These are phyloP conservation scores for Cydia strobilella DNA, from an alignment of 1,140 invertebrate genomes.

Conservation along the genomic window DNA sequence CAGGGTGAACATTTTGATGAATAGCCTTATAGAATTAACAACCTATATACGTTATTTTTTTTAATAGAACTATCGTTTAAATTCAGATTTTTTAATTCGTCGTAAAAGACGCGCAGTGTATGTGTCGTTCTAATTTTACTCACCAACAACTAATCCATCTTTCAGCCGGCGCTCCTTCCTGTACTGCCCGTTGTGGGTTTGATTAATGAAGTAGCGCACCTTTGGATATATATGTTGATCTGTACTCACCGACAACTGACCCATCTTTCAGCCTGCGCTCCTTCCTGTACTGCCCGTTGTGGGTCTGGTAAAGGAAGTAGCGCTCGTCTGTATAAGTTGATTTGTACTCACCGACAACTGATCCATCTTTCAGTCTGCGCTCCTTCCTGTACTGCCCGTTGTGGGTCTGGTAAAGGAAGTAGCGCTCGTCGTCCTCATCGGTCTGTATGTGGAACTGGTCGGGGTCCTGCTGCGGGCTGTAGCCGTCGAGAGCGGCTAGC, in stretches of 20 bases:
- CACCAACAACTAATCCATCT: slow-evolving; percentile 1
- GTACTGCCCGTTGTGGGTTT: slow-evolving; percentile 93
- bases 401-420: slow-evolving; percentile 92
- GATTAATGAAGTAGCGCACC: slow-evolving; percentile 56
- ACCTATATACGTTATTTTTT: too few species aligned
- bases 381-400: slow-evolving; percentile 94
- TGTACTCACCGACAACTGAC: slow-evolving; percentile 86
- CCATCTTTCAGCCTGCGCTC: slow-evolving; percentile 91
- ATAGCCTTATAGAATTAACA: too few species aligned
- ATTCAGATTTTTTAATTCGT: too few species aligned
- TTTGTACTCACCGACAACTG: slow-evolving; percentile 84
- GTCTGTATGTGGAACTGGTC: slow-evolving; percentile 94
- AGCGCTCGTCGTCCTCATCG: slow-evolving; percentile 92
- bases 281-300: slow-evolving; percentile 94
- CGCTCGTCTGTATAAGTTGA: slow-evolving; percentile 51
- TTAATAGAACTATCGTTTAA: too few species aligned
- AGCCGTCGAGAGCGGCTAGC: slow-evolving; percentile 67
- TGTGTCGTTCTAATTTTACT: not conserved
- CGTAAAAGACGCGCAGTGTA: too few species aligned
- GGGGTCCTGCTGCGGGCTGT: slow-evolving; percentile 67
- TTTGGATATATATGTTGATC: not conserved
- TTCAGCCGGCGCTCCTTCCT: slow-evolving; percentile 87
- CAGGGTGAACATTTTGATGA: too few species aligned
- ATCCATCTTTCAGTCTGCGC: slow-evolving; percentile 90
- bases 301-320: slow-evolving; percentile 92